Evolutionary conservation across 1,140 invertebrate species (phyloP), one percentile per base, ranked within the genome.

Genomic region (Musca domestica): DNA sequence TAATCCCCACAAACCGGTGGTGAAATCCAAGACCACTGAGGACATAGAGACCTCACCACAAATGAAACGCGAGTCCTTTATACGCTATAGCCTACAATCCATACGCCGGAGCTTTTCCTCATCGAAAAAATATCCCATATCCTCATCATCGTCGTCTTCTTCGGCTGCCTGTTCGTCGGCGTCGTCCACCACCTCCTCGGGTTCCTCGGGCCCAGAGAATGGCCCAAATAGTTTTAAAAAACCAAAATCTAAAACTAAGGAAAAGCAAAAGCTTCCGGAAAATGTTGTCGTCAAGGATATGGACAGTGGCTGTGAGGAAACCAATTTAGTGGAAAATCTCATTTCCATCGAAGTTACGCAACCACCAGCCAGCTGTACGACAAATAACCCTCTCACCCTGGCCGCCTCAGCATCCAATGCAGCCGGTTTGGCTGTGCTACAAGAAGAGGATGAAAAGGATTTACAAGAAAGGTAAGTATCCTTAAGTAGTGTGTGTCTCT

Each of bases 51-150:
- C 52, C 27, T 23, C 64, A 49, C 30, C 67, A 12, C 73, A 9
- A 73, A 72, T 74, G 3, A 75, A 73, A 22, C 69, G 75, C 5
- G 74, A 74, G 25, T 75, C 75, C 0, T 76, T 76, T 64, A 34
- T 76, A 25, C 71, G 74, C 9, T 74, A 76, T 23, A 76, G 75
- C 22, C 17, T 76, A 20, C 75, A 76, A 56, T 73, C 74, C 15
- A 75, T 76, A 64, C 73, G 75, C 1, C 71, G 75, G 9, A 76
- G 75, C 64, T 76, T 76, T 63, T 69, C 71, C 14, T 71, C 74
- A 15, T 67, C 58, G 48, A 76, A 74, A 61, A 70, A 74, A 51
- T 52, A 19, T 63, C 71, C 22, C 54, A 52, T 66, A 2, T 64
- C 65, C 3, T 70, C 72, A 0, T 73, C 69, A 5, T 58, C 67